Conservation (phyloP, 2,797 vertebrate species). For the Propithecus perrieri region DNA sequence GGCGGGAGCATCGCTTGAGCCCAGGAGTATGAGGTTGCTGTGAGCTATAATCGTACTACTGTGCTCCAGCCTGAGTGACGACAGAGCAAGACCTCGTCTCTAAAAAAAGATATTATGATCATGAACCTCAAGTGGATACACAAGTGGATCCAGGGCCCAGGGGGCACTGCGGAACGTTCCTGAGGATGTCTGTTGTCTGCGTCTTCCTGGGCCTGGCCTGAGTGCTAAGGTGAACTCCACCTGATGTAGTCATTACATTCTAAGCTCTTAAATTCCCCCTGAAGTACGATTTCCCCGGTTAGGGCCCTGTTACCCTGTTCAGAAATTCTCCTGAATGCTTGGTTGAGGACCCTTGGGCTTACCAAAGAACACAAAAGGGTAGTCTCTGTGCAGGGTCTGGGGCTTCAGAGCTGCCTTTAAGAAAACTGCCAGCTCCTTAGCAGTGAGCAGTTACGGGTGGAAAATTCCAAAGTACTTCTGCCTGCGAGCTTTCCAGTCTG, state of each 20-base stretch:
- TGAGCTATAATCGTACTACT: no score
- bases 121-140: background rate
- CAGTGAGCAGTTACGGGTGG: background rate
- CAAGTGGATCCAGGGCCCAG: background rate
- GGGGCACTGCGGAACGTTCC: background rate
- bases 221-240: background rate
- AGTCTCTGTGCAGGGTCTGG: background rate
- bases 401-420: background rate
- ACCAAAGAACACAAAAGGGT: background rate
- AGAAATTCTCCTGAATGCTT: background rate
- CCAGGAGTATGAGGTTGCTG: no score
- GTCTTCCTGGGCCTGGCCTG: background rate
- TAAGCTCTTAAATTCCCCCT: background rate
- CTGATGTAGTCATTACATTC: background rate
- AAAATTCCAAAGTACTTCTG: background rate
- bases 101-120: no score
- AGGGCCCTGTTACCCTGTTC: background rate
- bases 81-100: no score
- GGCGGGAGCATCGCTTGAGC: no score
- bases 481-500: rapidly evolving
- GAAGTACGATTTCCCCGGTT: rapidly evolving
- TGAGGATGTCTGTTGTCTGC: background rate
- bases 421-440: background rate
- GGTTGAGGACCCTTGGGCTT: background rate
- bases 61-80: no score